These are phyloP conservation scores for Alethe diademata DNA, from an alignment of 2,113 vertebrate genomes.

Conservation along the genomic window DNA sequence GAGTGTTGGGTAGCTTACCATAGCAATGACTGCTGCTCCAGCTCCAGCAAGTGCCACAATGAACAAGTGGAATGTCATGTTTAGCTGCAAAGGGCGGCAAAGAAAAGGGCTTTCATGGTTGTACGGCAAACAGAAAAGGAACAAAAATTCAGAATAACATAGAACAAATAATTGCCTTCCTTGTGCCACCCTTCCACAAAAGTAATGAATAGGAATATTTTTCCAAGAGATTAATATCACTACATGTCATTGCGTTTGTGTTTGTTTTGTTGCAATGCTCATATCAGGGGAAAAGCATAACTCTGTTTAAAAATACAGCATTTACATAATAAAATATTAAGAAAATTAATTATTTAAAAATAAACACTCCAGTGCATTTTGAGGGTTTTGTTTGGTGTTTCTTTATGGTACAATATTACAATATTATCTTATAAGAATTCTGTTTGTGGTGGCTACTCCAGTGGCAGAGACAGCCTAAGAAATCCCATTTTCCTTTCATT, in stretches of 20 bases:
- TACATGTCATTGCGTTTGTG: not conserved
- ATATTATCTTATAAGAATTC: not conserved
- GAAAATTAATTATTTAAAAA: not conserved
- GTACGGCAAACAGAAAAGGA: not conserved
- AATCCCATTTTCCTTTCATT: not conserved
- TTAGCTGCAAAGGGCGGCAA: conserved; percentile 78
- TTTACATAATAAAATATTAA: not conserved
- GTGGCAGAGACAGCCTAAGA: not conserved
- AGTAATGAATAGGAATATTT: not conserved
- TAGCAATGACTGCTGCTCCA: conserved; percentile 95
- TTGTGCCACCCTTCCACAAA: not conserved
- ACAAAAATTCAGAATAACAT: not conserved
- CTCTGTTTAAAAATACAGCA: not conserved
- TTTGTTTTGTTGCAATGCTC: not conserved
- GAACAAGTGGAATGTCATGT: conserved; percentile 99
- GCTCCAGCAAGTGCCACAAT: conserved; percentile 96
- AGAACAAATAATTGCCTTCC: not conserved
- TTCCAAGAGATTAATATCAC: not conserved
- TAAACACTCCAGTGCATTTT: not conserved
- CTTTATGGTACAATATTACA: not conserved
- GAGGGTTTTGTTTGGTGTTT: fast-evolving
- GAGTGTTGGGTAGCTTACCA: conserved; percentile 79
- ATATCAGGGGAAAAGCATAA: not conserved
- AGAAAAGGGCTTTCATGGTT: not conserved
- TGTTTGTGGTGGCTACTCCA: not conserved